Conservation (phyloP, 2,797 vertebrate genomes). For the Amphiprion clarkii region DNA sequence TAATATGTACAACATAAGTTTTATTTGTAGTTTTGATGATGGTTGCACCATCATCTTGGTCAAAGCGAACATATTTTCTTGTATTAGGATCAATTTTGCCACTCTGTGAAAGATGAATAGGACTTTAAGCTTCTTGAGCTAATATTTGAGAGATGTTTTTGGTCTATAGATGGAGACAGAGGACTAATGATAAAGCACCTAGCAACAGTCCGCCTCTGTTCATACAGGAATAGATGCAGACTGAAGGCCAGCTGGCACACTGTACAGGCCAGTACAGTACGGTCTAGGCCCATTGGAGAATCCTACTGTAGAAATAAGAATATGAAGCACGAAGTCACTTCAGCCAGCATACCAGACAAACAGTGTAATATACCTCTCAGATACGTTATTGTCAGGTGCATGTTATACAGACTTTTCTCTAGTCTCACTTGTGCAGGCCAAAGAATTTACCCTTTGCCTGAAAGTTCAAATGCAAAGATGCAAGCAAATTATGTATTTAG, state of each 20-base stretch:
- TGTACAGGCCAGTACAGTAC: slow-evolving; percentile 15
- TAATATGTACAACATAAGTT: too few species aligned
- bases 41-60: too few species aligned
- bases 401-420: too few species aligned
- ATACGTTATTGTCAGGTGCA: not conserved
- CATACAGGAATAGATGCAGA: slow-evolving; percentile 48
- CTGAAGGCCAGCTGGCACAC: slow-evolving; percentile 39
- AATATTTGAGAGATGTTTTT: slow-evolving; percentile 10
- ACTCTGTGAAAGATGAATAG: not conserved
- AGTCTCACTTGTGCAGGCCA: too few species aligned
- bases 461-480: not conserved
- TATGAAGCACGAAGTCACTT: slow-evolving; percentile 5
- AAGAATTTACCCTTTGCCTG: not conserved
- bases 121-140: not conserved
- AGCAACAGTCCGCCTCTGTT: slow-evolving; percentile 33
- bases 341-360: not conserved
- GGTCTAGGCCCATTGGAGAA: slow-evolving; percentile 30
- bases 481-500: not conserved
- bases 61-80: too few species aligned
- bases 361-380: not conserved
- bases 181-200: slow-evolving; percentile 41
- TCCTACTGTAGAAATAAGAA: slow-evolving; percentile 34
- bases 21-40: not conserved
- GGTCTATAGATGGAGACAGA: slow-evolving; percentile 80
- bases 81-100: not conserved